A percentile compares a stretch with the other conserved stretches of the same genome.
Conservation (phyloP, 2,888 invertebrate genomes). For the Cryptophagus acutangulus region DNA sequence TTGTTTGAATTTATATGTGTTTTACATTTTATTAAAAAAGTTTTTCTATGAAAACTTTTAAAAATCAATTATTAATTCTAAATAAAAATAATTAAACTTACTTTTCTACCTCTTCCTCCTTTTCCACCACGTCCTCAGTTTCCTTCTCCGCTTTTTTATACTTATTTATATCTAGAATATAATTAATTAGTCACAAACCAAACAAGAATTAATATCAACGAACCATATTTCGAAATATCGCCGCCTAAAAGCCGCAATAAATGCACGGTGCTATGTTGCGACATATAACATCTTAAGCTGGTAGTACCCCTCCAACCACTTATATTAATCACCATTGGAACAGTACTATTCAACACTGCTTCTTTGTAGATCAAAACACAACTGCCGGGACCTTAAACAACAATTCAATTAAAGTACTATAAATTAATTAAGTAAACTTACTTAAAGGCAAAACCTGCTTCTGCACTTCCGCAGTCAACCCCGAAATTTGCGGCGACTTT, state of each 20-base stretch:
- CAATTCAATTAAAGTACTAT: conserved; percentile 6
- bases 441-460: conserved; percentile 55
- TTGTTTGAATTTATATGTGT: no score
- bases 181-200: neutral
- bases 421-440: conserved; percentile 47
- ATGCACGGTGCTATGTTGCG: conserved; percentile 79
- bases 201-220: conserved; percentile 28
- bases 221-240: conserved; percentile 81
- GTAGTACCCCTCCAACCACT: conserved; percentile 91
- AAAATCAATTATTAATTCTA: no score
- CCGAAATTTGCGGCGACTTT: conserved; percentile 69
- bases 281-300: conserved; percentile 83
- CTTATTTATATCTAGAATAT: conserved; percentile 61
- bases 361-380: conserved; percentile 67
- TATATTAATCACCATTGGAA: conserved; percentile 57
- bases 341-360: conserved; percentile 40
- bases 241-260: conserved; percentile 79
- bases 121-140: conserved; percentile 31
- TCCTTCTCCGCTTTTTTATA: conserved; percentile 56
- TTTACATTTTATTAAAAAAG: no score
- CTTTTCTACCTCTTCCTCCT: conserved; percentile 6
- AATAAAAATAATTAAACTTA: neutral
- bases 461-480: conserved; percentile 63
- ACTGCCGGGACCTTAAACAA: conserved; percentile 61
- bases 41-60: no score